Conservation (phyloP, 2,797 vertebrate species). For the Odontamblyopus rebecca region DNA sequence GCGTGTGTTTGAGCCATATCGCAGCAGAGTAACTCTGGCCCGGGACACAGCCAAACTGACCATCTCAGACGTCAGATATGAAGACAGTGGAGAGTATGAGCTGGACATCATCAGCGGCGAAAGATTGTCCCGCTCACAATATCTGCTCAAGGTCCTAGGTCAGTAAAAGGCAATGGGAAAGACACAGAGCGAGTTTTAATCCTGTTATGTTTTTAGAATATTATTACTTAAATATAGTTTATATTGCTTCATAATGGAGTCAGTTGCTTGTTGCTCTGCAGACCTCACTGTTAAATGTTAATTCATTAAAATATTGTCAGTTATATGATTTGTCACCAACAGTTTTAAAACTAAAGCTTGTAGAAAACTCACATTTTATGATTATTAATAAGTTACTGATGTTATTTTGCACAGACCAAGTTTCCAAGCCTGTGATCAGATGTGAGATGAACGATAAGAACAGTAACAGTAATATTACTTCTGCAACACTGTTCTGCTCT, state of each 20-base stretch:
- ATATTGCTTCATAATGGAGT: no score
- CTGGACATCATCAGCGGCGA: slow-evolving; percentile 17
- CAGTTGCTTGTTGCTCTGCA: no score
- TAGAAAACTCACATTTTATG: background rate
- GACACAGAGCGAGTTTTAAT: no score
- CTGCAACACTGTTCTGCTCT: slow-evolving; percentile 49
- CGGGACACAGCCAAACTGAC: slow-evolving; percentile 32
- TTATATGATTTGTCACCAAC: no score
- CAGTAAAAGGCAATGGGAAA: slow-evolving; percentile 15
- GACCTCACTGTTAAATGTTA: no score
- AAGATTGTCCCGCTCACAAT: fast-evolving
- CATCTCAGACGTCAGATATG: slow-evolving; percentile 26
- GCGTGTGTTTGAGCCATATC: fast-evolving
- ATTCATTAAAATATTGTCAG: no score
- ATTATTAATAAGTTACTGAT: background rate
- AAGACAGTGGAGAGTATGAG: slow-evolving; percentile 60
- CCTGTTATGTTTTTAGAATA: no score
- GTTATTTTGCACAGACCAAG: slow-evolving; percentile 37
- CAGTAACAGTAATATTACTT: background rate
- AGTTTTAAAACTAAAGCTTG: no score
- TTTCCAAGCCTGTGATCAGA: slow-evolving; percentile 47
- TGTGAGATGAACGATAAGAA: slow-evolving; percentile 35
- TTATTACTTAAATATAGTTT: no score
- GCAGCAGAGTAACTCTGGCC: slow-evolving; percentile 40
- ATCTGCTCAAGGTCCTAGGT: slow-evolving; percentile 62